Base-by-base conservation (phyloP, 2,888 invertebrate species). In the Pandemis corylana region DNA sequence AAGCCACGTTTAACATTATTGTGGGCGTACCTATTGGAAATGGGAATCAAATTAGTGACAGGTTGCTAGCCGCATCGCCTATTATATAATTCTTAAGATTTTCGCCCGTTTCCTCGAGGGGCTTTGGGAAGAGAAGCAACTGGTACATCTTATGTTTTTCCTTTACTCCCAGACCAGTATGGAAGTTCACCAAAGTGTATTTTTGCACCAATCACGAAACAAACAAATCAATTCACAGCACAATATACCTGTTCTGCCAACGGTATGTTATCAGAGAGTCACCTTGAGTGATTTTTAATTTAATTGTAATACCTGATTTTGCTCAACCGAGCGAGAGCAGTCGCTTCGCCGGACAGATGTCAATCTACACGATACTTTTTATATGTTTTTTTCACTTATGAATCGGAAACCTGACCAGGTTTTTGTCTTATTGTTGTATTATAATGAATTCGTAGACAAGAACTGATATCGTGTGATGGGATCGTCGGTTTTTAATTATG, bases 241-340 rank as follows among this genome's bases (percentile, higher is more conserved):
- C 5, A n/a, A 20, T 1, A 67, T 51, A 67, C 51, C 51, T 59
- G 67, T 69, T 76, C 67, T 69, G 59, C 44, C 56, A 10, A 70
- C 70, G 89, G 86, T 74, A 88, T 89, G 85, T 83, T 80, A 82
- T 83, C 84, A 83, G 89, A 89, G 86, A 85, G 86, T 85, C 81
- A 78, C 83, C 86, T 84, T 91, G 92, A 94, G 83, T 94, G 94
- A 90, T 93, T 94, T 93, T 91, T 90, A 94, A 94, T 93, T 93
- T 94, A 93, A 94, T 94, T 94, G 92, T 93, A 90, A 92, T 93
- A 94, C 94, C 85, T 90, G 94, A 93, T 93, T 93, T 92, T 89
- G 92, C 85, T 81, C 92, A 90, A 87, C 90, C 86, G 86, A 90
- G 84, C 92, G 88, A 87, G 85, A 84, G 86, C 86, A 84, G 87